Base-by-base conservation (phyloP, 2,888 invertebrate genomes). In the Agriopis marginaria region DNA sequence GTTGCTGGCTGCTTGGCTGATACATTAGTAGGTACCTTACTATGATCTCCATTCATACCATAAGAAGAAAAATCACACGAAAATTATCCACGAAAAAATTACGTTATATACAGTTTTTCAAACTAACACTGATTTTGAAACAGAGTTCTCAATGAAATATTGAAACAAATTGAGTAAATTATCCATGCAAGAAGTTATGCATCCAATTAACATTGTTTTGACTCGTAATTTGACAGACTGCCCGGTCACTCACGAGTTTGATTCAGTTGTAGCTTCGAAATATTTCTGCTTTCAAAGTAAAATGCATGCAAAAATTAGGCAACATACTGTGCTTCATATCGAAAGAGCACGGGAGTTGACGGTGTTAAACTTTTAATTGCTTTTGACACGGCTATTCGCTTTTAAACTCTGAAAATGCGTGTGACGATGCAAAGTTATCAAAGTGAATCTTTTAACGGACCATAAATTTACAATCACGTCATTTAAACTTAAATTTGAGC, bases 321-420 rank as follows among this genome's bases (percentile, higher is more conserved):
- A 44, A 40, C 59, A 63, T 47, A 60, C 11, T 50, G 63, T 51
- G 11, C 12, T 23, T 60, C 44, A 53, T 42, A 53, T 66, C 17
- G 74, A 77, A 82, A 86, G 82, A 86, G 87, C 85, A 81, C 80
- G 82, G 83, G 85, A 88, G 85, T 83, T 84, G 85, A 87, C 89
- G 87, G 79, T 87, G 88, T 87, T 89, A 89, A 91, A 92, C 89
- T 91, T 91, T 91, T 91, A 92, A 92, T 92, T 91, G 91, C 90
- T 91, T 91, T 90, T 91, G 90, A 89, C 87, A 86, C 82, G 84
- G 86, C 82, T 85, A 82, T 87, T 84, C 84, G 87, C 87, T 88
- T 89, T 89, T 85, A 88, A 85, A 86, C 86, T 81, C 82, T 79
- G 85, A 85, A 87, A 87, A 87, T 86, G 89, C 86, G 87, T 88